Conservation (phyloP, 2,113 vertebrate species). For the Patagioenas fasciata region DNA sequence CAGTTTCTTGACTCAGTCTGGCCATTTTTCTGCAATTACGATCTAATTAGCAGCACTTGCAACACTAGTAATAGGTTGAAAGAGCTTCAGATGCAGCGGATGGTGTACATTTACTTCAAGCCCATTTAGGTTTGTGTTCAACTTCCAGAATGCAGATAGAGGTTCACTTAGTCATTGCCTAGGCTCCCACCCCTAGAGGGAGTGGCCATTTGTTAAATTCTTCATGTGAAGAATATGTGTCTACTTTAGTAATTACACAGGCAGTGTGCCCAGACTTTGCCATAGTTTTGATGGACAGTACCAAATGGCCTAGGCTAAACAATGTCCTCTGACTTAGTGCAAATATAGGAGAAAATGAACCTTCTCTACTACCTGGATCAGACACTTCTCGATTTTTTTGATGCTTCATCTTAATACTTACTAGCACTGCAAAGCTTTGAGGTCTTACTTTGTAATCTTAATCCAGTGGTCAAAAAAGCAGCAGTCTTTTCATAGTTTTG, state of each 20-base stretch:
- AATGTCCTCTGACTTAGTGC: neutral
- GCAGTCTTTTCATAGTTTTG: neutral
- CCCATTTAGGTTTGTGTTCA: neutral
- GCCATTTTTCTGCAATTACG: neutral
- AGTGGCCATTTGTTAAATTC: neutral
- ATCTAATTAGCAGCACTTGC: neutral
- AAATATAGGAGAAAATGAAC: neutral
- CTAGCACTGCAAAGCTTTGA: neutral
- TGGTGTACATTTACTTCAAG: neutral
- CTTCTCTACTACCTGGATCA: neutral
- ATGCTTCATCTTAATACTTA: neutral
- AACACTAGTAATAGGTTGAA: neutral
- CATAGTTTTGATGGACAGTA: neutral
- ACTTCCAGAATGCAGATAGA: neutral
- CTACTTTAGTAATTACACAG: fast-evolving
- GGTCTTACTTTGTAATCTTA: neutral
- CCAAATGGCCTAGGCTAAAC: neutral
- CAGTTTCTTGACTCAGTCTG: neutral
- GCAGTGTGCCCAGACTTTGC: fast-evolving
- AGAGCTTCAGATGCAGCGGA: neutral
- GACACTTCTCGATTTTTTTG: neutral
- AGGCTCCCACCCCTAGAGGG: neutral
- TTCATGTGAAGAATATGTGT: neutral
- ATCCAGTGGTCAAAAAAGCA: neutral
- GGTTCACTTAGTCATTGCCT: neutral